Conservation (phyloP, 2,113 vertebrate species). For the Bubo scandiacus region DNA sequence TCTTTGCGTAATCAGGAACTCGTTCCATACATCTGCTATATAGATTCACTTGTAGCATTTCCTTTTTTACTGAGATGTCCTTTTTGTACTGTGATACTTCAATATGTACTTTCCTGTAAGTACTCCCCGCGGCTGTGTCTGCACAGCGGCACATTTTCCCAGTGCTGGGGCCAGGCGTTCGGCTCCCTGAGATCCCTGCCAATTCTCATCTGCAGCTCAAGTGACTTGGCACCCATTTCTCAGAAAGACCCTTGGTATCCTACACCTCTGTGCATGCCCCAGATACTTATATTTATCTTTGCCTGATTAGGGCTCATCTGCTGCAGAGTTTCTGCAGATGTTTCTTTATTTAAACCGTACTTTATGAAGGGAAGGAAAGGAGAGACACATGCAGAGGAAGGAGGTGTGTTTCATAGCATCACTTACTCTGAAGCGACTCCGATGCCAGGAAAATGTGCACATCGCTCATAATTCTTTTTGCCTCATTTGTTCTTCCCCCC, state of each 20-base stretch:
- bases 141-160: not conserved
- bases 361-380: slow-evolving; percentile 55
- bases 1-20: not conserved
- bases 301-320: not conserved
- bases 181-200: not conserved
- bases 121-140: accelerated
- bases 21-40: not conserved
- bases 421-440: not conserved
- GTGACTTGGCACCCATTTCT: not conserved
- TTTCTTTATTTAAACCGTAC: slow-evolving; percentile 65
- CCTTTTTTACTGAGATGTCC: not conserved
- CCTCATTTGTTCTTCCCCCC: slow-evolving; percentile 16
- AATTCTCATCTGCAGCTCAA: not conserved
- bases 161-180: not conserved
- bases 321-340: slow-evolving; percentile 36
- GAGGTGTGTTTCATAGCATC: slow-evolving; percentile 47
- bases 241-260: not conserved
- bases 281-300: not conserved
- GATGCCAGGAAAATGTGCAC: slow-evolving; percentile 43
- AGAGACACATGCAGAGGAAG: slow-evolving; percentile 40
- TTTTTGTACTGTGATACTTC: accelerated
- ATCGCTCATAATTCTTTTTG: slow-evolving; percentile 25
- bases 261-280: not conserved
- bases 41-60: not conserved
- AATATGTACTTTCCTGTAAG: not conserved